Evolutionary conservation across 2,113 vertebrate species (phyloP).

Genomic region (Labeo rohita): DNA sequence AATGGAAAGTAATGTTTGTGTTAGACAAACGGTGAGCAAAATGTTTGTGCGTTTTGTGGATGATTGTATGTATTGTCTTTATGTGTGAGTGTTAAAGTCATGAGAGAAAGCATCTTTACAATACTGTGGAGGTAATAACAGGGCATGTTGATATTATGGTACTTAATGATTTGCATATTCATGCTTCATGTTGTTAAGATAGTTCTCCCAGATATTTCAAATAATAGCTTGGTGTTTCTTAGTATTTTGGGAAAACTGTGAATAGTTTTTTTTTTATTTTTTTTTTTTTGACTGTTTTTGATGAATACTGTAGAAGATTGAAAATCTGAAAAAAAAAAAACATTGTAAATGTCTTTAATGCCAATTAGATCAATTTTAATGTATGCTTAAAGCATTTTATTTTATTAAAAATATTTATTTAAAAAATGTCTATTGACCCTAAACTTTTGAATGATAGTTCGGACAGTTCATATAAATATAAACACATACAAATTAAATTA

Average conservation of each 20-base stretch:
- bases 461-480: no score
- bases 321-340: no score
- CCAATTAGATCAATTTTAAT: no score
- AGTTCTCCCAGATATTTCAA: no score
- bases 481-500: no score
- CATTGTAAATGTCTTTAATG: no score
- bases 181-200: background rate
- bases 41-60: background rate
- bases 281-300: no score
- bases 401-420: no score
- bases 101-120: background rate
- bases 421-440: background rate
- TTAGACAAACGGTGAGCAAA: background rate
- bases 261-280: no score
- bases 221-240: background rate
- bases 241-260: background rate
- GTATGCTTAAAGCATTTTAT: no score
- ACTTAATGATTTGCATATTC: background rate
- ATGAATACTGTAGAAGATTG: no score
- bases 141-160: background rate
- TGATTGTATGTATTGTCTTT: slow-evolving; percentile 21
- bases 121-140: background rate
- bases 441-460: background rate
- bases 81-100: background rate
- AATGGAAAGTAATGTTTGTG: slow-evolving; percentile 16